Evolutionary conservation across 2,888 invertebrate genomes (phyloP).

Genomic region (Macrophya alboannulata): DNA sequence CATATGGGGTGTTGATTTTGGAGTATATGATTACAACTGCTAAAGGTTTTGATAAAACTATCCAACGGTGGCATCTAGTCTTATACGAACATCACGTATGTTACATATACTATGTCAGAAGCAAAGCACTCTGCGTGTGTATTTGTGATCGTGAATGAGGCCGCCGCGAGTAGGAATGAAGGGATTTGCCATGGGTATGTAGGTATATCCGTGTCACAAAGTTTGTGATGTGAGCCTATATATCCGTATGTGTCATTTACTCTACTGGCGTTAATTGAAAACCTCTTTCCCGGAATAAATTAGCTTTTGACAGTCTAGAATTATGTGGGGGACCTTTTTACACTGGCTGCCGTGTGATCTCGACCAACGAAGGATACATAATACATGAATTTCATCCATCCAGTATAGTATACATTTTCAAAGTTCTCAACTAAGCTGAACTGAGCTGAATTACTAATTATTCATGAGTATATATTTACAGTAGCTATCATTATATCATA

Average conservation of each 20-base stretch:
- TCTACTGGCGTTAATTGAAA: constrained; percentile 13
- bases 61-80: background rate
- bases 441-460: background rate
- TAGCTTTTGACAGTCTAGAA: constrained; percentile 2
- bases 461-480: background rate
- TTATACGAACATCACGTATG: background rate
- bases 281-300: background rate
- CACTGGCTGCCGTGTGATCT: background rate
- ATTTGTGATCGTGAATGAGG: background rate
- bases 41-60: background rate
- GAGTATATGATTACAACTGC: background rate
- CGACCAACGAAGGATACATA: background rate
- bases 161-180: background rate
- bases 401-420: constrained; percentile 12
- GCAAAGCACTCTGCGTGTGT: constrained; percentile 18
- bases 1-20: background rate
- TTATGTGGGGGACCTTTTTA: background rate
- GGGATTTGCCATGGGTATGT: background rate
- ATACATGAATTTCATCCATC: constrained; percentile 17
- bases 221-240: background rate
- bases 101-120: background rate
- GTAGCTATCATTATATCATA: background rate
- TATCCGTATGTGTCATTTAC: background rate
- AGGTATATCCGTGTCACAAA: background rate
- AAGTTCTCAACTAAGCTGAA: background rate